Percentiles rank a stretch among this genome's conserved stretches.
phyloP scores from a whole-genome alignment of 2,113 vertebrate species.

The Calyptommatus sinebrachiatus region DNA sequence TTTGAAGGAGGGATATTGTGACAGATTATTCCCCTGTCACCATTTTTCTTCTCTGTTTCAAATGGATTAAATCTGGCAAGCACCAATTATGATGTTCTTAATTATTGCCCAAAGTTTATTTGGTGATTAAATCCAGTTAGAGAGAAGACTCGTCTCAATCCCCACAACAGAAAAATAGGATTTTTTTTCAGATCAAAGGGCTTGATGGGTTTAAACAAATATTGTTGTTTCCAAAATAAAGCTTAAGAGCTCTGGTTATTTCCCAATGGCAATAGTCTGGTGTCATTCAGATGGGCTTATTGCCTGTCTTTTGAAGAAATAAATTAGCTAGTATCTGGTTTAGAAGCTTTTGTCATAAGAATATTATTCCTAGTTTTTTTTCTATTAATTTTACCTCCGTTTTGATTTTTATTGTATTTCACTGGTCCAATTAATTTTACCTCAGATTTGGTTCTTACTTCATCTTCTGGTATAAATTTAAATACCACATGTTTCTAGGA shows the following conservation, averaged over 20 bases:
- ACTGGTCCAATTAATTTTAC: not conserved
- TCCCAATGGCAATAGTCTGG: conserved; percentile 7
- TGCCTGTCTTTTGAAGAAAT: conserved; percentile 24
- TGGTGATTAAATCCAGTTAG: conserved; percentile 1
- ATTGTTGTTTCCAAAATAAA: conserved; percentile 30
- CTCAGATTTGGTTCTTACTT: too few relatives aligned
- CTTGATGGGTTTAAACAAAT: not conserved
- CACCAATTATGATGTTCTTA: conserved; percentile 1
- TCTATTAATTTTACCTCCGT: conserved; percentile 30
- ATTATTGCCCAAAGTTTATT: not conserved
- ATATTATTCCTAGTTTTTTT: conserved; percentile 19
- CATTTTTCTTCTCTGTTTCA: conserved; percentile 6
- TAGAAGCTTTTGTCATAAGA: not conserved
- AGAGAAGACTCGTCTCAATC: conserved; percentile 1
- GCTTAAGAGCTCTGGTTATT: conserved; percentile 20
- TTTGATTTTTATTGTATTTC: conserved; percentile 6
- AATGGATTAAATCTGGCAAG: not conserved
- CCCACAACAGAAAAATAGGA: not conserved
- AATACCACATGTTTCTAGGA: not conserved
- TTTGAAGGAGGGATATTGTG: not conserved
- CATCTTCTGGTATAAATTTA: too few relatives aligned
- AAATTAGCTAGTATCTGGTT: conserved; percentile 39
- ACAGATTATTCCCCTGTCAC: conserved; percentile 26
- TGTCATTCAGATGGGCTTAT: not conserved
- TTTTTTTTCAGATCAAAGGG: conserved; percentile 10